phyloP scores from a whole-genome alignment of 2,797 vertebrate genomes.

The Loriculus beryllinus region DNA sequence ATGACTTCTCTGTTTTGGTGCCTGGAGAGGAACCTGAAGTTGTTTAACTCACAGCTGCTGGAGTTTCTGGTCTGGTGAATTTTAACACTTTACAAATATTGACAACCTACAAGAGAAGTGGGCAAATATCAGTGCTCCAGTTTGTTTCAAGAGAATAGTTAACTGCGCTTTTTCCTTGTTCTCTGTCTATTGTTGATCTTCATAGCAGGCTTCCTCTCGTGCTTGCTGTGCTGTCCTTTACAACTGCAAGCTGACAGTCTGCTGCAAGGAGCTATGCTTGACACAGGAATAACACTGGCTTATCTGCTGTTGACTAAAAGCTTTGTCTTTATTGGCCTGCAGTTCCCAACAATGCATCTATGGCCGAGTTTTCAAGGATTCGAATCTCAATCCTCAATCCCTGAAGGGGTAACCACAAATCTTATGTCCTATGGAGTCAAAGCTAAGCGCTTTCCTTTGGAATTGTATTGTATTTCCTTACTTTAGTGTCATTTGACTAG shows the following conservation, averaged over 20 bases:
- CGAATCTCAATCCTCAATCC: background rate
- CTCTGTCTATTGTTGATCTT: background rate
- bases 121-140: background rate
- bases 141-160: background rate
- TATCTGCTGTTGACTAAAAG: background rate
- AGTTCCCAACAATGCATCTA: background rate
- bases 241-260: background rate
- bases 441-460: background rate
- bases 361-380: background rate
- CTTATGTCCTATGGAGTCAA: background rate
- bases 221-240: background rate
- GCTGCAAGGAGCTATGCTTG: background rate
- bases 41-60: background rate
- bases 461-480: background rate
- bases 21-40: background rate
- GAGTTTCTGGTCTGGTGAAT: slow-evolving; percentile 22
- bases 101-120: background rate
- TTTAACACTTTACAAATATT: slow-evolving; percentile 36
- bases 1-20: background rate
- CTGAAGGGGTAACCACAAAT: background rate
- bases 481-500: background rate
- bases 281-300: background rate
- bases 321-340: background rate
- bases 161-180: background rate
- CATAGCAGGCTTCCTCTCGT: background rate